phyloP scores from a whole-genome alignment of 1,140 invertebrate genomes.

The Yoshiicerus persimilis region DNA sequence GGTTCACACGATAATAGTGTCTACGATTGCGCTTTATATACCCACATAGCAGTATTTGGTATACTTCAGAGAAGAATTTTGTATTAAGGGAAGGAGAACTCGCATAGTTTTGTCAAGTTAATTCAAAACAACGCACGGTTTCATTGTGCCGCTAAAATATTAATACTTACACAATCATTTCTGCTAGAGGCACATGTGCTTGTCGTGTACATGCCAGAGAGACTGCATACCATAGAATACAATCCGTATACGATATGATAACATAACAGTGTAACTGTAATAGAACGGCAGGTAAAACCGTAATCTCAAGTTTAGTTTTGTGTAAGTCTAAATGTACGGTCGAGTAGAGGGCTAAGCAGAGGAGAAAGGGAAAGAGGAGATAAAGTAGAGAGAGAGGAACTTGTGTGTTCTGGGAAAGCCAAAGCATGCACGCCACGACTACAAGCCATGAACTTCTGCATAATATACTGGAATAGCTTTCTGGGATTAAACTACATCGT shows the following conservation, averaged over 20 bases:
- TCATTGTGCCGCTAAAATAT: slow-evolving; percentile 8
- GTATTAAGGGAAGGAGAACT: neutral
- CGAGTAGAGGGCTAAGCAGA: neutral
- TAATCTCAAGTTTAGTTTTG: neutral
- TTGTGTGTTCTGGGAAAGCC: neutral
- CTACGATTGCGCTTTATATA: too few relatives aligned
- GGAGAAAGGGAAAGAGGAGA: neutral
- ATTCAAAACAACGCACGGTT: slow-evolving; percentile 22
- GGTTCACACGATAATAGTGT: too few relatives aligned
- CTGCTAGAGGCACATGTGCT: neutral
- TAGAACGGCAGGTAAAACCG: too few relatives aligned
- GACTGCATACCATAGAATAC: neutral
- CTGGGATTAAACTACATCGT: slow-evolving; percentile 9
- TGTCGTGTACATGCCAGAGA: neutral
- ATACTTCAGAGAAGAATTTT: too few relatives aligned
- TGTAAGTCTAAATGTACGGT: neutral
- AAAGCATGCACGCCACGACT: neutral
- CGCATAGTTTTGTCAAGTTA: slow-evolving; percentile 16
- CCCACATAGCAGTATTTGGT: neutral
- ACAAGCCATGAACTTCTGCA: slow-evolving; percentile 21
- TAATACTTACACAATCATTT: slow-evolving; percentile 15
- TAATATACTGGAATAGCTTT: slow-evolving; percentile 21
- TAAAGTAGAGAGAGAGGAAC: neutral
- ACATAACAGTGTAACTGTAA: too few relatives aligned
- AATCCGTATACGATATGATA: too few relatives aligned